Conservation (phyloP, 2,888 invertebrate genomes). For the Rugalucina vietnamica region DNA sequence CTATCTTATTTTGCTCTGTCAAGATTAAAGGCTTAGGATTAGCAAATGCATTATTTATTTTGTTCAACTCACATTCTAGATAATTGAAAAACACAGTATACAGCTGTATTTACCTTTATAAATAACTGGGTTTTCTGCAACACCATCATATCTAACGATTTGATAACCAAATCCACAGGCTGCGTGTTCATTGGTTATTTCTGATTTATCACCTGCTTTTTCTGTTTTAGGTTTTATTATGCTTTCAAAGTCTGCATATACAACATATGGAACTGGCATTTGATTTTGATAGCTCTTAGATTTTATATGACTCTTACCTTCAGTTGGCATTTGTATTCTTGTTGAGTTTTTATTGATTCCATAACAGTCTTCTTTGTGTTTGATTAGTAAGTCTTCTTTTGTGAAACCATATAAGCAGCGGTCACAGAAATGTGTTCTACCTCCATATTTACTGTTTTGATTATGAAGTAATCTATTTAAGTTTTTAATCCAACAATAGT, state of each 20-base stretch:
- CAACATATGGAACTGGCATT: constrained; percentile 36
- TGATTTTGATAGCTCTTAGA: constrained; percentile 30
- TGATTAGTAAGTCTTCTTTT: too few relatives aligned
- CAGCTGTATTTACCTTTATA: constrained; percentile 22
- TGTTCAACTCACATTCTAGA: constrained; percentile 23
- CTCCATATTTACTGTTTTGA: constrained; percentile 16
- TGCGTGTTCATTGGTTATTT: constrained; percentile 29
- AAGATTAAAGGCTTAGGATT: constrained; percentile 24
- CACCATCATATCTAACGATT: constrained; percentile 34
- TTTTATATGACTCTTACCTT: too few relatives aligned
- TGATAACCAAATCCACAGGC: constrained; percentile 40
- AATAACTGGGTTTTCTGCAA: constrained; percentile 21
- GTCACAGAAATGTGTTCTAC: too few relatives aligned
- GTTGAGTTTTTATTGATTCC: too few relatives aligned
- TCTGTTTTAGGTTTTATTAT: constrained; percentile 33
- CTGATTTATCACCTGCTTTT: too few relatives aligned
- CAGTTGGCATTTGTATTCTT: too few relatives aligned
- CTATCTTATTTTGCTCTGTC: constrained; percentile 28
- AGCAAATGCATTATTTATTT: constrained; percentile 23
- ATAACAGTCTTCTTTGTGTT: too few relatives aligned
- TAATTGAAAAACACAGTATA: constrained; percentile 16
- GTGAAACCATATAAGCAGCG: too few relatives aligned
- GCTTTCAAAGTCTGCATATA: too few relatives aligned
- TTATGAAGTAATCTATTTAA: background rate
- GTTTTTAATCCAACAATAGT: constrained; percentile 19